Conservation (phyloP, 2,888 invertebrate species). For the Philhelius pedissequus region DNA sequence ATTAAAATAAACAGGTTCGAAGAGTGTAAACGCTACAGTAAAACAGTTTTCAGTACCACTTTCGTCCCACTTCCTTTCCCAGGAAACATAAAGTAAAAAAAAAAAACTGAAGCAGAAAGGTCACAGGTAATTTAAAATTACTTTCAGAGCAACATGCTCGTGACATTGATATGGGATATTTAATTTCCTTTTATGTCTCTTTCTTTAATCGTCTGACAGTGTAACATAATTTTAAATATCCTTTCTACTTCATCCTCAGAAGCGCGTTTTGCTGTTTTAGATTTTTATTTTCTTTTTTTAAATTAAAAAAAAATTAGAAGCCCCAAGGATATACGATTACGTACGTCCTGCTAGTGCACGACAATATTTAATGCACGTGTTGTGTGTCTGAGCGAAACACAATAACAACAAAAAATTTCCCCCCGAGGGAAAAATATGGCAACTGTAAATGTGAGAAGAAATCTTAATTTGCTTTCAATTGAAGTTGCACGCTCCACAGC, state of each 20-base stretch:
- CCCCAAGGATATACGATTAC: neutral
- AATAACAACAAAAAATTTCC: neutral
- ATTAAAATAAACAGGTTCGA: too few relatives aligned
- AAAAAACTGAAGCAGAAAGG: neutral
- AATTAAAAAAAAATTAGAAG: neutral
- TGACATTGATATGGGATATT: constrained; percentile 5
- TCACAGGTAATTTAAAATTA: neutral
- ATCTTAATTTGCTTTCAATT: constrained; percentile 35
- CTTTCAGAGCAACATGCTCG: neutral
- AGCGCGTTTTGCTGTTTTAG: neutral
- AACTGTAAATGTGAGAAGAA: constrained; percentile 33
- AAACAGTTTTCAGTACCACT: neutral
- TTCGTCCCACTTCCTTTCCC: neutral
- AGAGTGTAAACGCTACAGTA: too few relatives aligned
- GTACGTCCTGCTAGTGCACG: neutral
- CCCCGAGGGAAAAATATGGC: neutral
- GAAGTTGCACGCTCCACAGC: constrained; percentile 19
- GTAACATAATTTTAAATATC: neutral
- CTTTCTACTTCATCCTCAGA: neutral
- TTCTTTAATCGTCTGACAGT: neutral
- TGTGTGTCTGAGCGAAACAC: neutral
- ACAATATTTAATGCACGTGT: constrained; percentile 18
- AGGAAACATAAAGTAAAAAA: neutral
- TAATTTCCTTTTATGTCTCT: neutral
- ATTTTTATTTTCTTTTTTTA: neutral